These are phyloP conservation scores for Phania funesta DNA, from an alignment of 2,888 invertebrate species.

Conservation along the genomic window DNA sequence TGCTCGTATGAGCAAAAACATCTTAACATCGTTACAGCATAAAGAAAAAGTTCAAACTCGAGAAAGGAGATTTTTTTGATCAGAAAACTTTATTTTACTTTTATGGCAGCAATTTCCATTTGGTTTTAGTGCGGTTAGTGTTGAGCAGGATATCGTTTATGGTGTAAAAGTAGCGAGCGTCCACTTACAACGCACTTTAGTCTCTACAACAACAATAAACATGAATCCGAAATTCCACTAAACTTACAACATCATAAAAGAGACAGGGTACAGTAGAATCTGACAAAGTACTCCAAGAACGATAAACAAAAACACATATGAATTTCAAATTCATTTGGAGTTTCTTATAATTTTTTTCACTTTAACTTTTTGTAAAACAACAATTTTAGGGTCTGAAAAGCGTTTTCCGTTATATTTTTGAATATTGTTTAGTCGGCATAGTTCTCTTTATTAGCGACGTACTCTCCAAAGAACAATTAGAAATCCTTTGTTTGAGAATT, in stretches of 20 bases:
- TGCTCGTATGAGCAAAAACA: slow-evolving; percentile 14
- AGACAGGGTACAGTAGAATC: too few species aligned
- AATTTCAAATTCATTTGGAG: too few species aligned
- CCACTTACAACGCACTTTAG: neutral
- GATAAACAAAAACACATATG: slow-evolving; percentile 1
- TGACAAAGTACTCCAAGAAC: neutral
- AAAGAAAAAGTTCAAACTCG: slow-evolving; percentile 15
- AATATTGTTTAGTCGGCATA: too few species aligned
- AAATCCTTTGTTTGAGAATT: too few species aligned
- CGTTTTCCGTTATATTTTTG: too few species aligned
- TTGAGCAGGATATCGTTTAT: neutral
- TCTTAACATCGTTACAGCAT: neutral
- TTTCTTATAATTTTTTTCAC: too few species aligned
- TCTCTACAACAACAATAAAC: slow-evolving; percentile 7
- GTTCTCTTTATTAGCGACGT: too few species aligned
- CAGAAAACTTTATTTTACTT: slow-evolving; percentile 42
- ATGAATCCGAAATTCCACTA: slow-evolving; percentile 25
- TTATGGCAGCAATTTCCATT: slow-evolving; percentile 35
- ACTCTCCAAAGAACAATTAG: too few species aligned
- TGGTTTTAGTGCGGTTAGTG: slow-evolving; percentile 2
- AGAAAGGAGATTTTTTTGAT: neutral
- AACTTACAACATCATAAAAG: neutral
- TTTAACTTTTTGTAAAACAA: too few species aligned
- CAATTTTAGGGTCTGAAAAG: too few species aligned
- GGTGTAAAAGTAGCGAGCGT: too few species aligned